Percentiles rank a stretch among this genome's conserved stretches.
Conservation (phyloP, 2,113 vertebrate genomes). For the Micromys minutus region DNA sequence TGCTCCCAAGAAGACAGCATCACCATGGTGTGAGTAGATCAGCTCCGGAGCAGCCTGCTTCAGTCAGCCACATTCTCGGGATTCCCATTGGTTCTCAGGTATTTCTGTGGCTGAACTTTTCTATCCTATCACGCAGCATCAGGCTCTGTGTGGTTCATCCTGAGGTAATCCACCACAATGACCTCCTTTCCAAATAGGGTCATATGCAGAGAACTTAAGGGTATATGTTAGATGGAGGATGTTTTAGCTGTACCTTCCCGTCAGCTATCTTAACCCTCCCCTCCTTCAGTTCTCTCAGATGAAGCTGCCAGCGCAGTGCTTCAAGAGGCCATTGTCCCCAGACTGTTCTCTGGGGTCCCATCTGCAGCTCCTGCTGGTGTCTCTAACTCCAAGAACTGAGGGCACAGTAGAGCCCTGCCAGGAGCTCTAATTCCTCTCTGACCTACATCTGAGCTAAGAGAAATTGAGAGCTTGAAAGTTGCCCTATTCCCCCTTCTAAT, state of each 20-base stretch:
- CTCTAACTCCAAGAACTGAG: background rate
- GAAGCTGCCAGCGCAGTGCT: background rate
- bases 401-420: background rate
- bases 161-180: background rate
- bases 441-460: background rate
- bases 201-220: background rate
- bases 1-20: background rate
- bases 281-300: background rate
- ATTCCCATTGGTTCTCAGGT: background rate
- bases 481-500: background rate
- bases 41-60: background rate
- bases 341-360: too few relatives aligned
- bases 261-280: rapidly evolving
- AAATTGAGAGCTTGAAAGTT: background rate
- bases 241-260: background rate
- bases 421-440: background rate
- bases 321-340: background rate
- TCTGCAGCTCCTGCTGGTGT: background rate
- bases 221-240: background rate
- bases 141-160: rapidly evolving
- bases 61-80: background rate
- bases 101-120: background rate
- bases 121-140: background rate
- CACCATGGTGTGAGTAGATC: background rate
- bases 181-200: background rate